A percentile compares a stretch with the other conserved stretches of the same genome.
phyloP scores from a whole-genome alignment of 2,113 vertebrate genomes.

The Procapra przewalskii region DNA sequence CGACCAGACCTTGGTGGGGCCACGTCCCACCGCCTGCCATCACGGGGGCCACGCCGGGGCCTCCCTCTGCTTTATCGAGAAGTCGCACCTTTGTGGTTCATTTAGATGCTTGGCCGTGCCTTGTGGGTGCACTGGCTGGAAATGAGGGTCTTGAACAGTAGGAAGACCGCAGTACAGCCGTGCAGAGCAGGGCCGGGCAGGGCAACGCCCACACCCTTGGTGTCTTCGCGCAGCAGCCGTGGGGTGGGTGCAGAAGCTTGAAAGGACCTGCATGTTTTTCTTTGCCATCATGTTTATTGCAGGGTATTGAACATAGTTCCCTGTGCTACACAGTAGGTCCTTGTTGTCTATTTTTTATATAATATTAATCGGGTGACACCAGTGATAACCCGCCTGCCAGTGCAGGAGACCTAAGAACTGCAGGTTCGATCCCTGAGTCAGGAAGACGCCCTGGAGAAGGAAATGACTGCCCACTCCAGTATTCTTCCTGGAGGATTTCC shows the following conservation, averaged over 20 bases:
- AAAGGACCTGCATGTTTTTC: background rate
- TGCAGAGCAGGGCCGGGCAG: background rate
- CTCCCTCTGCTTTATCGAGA: no score
- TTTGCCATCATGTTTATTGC: background rate
- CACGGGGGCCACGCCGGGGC: background rate
- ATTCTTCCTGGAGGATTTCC: background rate
- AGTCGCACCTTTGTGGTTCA: accelerated
- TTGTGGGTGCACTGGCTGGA: background rate
- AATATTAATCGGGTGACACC: background rate
- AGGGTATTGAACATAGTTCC: background rate
- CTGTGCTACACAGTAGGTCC: accelerated
- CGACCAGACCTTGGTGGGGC: background rate
- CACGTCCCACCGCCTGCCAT: background rate
- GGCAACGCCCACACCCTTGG: background rate
- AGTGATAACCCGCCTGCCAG: background rate
- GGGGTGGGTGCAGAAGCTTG: accelerated
- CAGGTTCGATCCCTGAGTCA: background rate
- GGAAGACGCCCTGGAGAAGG: background rate
- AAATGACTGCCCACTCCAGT: background rate
- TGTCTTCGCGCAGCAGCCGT: accelerated
- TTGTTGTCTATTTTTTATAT: background rate
- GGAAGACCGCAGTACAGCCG: accelerated
- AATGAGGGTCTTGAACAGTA: accelerated
- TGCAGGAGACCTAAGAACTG: background rate
- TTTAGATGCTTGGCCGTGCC: background rate